phyloP scores from a whole-genome alignment of 2,888 invertebrate species.

The Drosophila emarginata region DNA sequence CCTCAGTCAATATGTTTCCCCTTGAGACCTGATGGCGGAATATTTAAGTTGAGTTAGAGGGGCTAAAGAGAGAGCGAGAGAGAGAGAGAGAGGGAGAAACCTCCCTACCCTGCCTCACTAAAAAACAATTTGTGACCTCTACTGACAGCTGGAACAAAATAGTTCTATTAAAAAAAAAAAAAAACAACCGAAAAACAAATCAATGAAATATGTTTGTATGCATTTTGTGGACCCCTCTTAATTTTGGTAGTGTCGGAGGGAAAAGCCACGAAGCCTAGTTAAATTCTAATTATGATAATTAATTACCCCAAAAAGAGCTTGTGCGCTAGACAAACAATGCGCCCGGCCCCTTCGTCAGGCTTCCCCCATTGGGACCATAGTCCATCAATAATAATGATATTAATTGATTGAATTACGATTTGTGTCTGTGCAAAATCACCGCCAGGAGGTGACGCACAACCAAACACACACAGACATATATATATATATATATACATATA shows the following conservation, averaged over 20 bases:
- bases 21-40: not conserved
- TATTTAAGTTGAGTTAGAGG: not conserved
- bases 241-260: not conserved
- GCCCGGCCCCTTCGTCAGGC: not conserved
- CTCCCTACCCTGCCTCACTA: slow-evolving; percentile 52
- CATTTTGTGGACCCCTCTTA: not conserved
- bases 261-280: slow-evolving; percentile 49
- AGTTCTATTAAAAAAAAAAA: slow-evolving; percentile 30
- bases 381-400: slow-evolving; percentile 69
- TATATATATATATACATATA: too few relatives aligned
- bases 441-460: slow-evolving; percentile 34
- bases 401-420: slow-evolving; percentile 74
- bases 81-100: not conserved
- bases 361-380: slow-evolving; percentile 14
- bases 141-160: slow-evolving; percentile 56
- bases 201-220: slow-evolving; percentile 26
- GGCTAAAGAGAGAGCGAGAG: not conserved
- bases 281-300: slow-evolving; percentile 75
- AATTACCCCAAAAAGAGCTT: slow-evolving; percentile 55
- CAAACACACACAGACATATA: slow-evolving; percentile 4
- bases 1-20: slow-evolving; percentile 43
- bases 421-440: slow-evolving; percentile 63
- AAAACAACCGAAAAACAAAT: slow-evolving; percentile 23
- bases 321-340: slow-evolving; percentile 55
- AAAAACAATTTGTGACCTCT: slow-evolving; percentile 63